Conservation (phyloP, 2,113 vertebrate species). For the Leptocoma aspasia region DNA sequence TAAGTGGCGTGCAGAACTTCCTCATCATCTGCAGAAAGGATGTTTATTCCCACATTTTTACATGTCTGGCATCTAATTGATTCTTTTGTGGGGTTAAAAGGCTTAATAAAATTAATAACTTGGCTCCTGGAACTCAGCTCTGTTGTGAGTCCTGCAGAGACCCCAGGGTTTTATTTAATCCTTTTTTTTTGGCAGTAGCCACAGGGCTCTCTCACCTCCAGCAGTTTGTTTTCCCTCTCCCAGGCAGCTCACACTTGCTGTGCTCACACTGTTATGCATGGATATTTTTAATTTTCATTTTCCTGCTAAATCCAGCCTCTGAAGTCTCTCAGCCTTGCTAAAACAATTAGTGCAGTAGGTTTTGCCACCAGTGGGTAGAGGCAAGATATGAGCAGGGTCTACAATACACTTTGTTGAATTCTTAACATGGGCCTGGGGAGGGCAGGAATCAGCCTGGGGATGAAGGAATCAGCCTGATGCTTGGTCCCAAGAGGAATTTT, state of each 20-base stretch:
- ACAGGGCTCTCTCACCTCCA: not conserved
- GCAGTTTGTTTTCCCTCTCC: not conserved
- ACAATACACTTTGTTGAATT: not conserved
- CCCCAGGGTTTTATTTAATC: not conserved
- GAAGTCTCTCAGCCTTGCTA: not conserved
- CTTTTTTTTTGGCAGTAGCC: not conserved
- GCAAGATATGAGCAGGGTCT: not conserved
- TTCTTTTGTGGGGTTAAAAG: not conserved
- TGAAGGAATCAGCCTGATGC: not conserved
- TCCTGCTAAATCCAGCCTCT: not conserved
- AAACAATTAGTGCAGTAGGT: not conserved
- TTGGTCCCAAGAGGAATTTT: not conserved
- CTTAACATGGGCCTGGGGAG: accelerated
- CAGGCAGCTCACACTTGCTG: not conserved
- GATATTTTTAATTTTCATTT: not conserved
- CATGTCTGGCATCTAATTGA: not conserved
- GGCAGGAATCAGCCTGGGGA: not conserved
- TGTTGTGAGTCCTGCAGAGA: not conserved
- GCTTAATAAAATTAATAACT: slow-evolving; percentile 7
- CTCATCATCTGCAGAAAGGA: not conserved
- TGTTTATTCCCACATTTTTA: slow-evolving; percentile 4
- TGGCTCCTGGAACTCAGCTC: not conserved
- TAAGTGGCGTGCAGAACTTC: not conserved
- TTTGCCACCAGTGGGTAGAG: not conserved
- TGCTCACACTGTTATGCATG: not conserved